Conservation (phyloP, 2,113 vertebrate genomes). For the Myrmophylax atrothorax region DNA sequence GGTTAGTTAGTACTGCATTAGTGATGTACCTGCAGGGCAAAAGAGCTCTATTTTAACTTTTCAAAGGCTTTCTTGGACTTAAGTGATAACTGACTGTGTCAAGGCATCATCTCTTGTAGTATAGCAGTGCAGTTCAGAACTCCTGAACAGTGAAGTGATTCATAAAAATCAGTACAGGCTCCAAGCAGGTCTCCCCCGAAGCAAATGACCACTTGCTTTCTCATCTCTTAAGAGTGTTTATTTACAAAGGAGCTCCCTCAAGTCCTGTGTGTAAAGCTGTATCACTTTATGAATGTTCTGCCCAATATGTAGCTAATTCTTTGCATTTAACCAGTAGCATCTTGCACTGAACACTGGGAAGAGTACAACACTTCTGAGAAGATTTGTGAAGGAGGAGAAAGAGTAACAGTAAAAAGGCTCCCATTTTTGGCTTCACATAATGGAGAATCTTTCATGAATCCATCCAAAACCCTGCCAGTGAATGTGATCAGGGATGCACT, state of each 20-base stretch:
- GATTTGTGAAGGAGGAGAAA: background rate
- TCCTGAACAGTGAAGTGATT: background rate
- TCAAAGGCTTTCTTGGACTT: conserved; percentile 29
- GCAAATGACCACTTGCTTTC: background rate
- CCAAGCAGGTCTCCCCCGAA: background rate
- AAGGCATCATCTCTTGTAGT: background rate
- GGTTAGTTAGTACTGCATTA: conserved; percentile 17
- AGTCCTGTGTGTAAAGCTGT: background rate
- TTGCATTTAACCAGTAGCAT: background rate
- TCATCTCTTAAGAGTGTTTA: background rate
- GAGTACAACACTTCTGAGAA: background rate
- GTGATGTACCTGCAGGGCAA: background rate
- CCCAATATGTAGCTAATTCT: background rate
- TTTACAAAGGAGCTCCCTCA: background rate
- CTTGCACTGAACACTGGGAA: background rate
- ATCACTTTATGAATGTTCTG: background rate
- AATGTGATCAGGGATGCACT: background rate
- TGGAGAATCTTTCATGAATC: background rate
- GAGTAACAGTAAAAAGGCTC: background rate
- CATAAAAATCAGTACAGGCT: background rate
- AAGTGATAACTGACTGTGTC: background rate
- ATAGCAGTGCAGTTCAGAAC: background rate
- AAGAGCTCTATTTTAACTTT: conserved; percentile 41
- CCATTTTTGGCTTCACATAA: background rate
- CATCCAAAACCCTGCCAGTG: background rate